Percentiles rank a stretch among this genome's conserved stretches.
Evolutionary conservation across 1,140 invertebrate species (phyloP).

Genomic region (Magallana gigas): DNA sequence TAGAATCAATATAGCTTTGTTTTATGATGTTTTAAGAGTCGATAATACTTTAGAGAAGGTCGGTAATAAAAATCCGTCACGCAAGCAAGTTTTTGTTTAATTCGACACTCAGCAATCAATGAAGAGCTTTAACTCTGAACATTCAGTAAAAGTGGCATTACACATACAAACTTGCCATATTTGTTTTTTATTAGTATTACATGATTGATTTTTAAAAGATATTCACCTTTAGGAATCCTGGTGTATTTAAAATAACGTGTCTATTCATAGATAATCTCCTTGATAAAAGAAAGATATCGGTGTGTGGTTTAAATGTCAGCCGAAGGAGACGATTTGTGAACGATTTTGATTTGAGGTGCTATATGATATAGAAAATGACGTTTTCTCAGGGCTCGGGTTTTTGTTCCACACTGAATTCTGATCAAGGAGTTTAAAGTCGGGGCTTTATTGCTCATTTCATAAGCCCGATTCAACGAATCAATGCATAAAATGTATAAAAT

Average conservation of each 20-base stretch:
- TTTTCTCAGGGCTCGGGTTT: neutral
- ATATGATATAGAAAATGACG: neutral
- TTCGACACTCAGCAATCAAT: too few relatives aligned
- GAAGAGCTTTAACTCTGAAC: too few relatives aligned
- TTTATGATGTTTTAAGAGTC: too few relatives aligned
- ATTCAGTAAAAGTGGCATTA: too few relatives aligned
- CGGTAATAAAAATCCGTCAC: too few relatives aligned
- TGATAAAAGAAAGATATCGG: neutral
- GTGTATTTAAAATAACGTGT: neutral
- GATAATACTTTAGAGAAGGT: too few relatives aligned
- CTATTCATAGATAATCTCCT: neutral
- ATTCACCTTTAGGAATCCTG: neutral
- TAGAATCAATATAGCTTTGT: too few relatives aligned
- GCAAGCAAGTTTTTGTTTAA: too few relatives aligned
- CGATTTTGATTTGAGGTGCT: neutral
- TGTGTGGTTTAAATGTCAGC: neutral
- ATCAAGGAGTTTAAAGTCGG: conserved; percentile 21
- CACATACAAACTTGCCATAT: too few relatives aligned
- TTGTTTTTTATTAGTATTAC: too few relatives aligned
- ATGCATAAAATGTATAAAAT: conserved; percentile 1
- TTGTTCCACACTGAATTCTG: neutral
- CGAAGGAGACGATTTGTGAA: neutral
- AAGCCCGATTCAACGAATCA: neutral
- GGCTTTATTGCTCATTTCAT: conserved; percentile 13
- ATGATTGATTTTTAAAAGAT: neutral